Conservation (phyloP, 2,113 vertebrate species). For the Camelus bactrianus region DNA sequence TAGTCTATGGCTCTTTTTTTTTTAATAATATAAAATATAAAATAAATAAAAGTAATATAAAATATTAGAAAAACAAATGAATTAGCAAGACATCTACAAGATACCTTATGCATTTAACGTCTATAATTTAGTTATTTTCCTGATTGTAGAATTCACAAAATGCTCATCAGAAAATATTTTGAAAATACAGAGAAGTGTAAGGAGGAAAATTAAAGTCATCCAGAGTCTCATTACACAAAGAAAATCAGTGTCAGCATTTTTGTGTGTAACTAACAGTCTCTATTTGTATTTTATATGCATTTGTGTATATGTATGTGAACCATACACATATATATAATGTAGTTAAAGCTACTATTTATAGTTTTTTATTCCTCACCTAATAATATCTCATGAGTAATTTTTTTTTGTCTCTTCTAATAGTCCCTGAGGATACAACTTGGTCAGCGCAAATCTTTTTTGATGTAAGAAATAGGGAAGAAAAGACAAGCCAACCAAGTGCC, state of each 20-base stretch:
- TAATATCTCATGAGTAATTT: background rate
- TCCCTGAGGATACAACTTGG: background rate
- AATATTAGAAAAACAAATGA: background rate
- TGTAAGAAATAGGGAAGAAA: background rate
- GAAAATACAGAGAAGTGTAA: background rate
- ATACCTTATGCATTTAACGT: background rate
- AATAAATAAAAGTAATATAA: background rate
- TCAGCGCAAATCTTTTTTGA: constrained; percentile 13
- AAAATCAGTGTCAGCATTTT: constrained; percentile 1
- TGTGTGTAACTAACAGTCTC: background rate
- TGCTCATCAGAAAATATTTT: constrained; percentile 27
- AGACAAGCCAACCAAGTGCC: background rate
- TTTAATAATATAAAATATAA: background rate
- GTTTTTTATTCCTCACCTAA: background rate
- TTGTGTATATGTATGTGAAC: background rate
- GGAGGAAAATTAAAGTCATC: background rate
- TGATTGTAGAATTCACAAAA: background rate
- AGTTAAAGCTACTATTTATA: background rate
- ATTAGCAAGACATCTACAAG: background rate
- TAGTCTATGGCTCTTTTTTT: background rate
- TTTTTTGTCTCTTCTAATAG: background rate
- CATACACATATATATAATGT: background rate
- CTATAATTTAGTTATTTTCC: background rate
- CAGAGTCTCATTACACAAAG: background rate
- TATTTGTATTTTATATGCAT: background rate